Conservation (phyloP, 2,113 vertebrate species). For the Plotosus lineatus region DNA sequence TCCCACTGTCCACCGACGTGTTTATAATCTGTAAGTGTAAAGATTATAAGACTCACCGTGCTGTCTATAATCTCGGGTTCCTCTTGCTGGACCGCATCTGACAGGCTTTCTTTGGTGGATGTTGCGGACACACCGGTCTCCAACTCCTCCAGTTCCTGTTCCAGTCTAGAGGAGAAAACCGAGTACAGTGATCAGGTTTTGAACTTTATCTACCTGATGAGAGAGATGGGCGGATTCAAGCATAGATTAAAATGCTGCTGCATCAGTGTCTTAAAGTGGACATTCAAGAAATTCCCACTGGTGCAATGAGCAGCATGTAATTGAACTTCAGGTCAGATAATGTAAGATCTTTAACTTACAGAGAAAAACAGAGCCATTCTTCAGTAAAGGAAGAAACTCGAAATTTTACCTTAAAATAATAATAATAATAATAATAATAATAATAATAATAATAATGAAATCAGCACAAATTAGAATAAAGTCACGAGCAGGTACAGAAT, state of each 20-base stretch:
- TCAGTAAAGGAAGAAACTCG: not conserved
- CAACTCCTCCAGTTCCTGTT: conserved; percentile 80
- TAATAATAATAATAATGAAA: too few relatives aligned
- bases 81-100: conserved; percentile 61
- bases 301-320: not conserved
- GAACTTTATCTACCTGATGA: not conserved
- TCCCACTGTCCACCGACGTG: not conserved
- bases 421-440: too few relatives aligned
- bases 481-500: too few relatives aligned
- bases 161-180: conserved; percentile 73
- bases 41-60: conserved; percentile 68
- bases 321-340: not conserved
- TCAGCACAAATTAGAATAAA: too few relatives aligned
- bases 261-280: not conserved
- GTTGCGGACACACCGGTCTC: conserved; percentile 72
- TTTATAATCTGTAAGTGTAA: too few relatives aligned
- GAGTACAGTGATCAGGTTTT: not conserved
- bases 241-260: not conserved
- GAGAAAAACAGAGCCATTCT: not conserved
- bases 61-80: conserved; percentile 56
- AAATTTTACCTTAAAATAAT: not conserved
- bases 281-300: not conserved
- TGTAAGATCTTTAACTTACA: not conserved
- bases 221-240: not conserved
- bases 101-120: conserved; percentile 69